Evolutionary conservation across 1,140 invertebrate species (phyloP).

Genomic region (Drosophila obscura): DNA sequence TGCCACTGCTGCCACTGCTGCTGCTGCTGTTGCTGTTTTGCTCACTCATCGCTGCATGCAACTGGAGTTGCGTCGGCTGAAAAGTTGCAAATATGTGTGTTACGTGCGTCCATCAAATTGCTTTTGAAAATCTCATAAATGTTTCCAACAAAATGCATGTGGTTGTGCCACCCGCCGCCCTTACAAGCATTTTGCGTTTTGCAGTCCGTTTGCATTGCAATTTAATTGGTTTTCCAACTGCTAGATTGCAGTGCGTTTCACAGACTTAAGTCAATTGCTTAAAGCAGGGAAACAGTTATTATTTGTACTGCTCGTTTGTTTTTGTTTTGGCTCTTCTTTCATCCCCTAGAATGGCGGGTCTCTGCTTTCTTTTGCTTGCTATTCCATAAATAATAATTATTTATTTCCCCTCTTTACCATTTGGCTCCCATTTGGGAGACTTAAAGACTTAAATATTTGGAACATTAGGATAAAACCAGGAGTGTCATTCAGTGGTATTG

Average conservation of each 20-base stretch:
- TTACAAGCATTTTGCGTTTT: conserved; percentile 57
- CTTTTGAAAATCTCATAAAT: conserved; percentile 46
- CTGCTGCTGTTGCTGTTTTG: conserved; percentile 35
- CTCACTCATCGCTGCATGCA: conserved; percentile 49
- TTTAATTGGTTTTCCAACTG: conserved; percentile 71
- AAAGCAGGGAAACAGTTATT: too few species aligned
- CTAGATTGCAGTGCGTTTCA: conserved; percentile 4
- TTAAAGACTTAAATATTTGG: too few species aligned
- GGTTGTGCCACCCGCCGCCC: conserved; percentile 15
- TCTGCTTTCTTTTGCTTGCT: too few species aligned
- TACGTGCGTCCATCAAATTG: conserved; percentile 50
- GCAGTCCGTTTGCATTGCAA: conserved; percentile 61
- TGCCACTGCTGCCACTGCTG: conserved; percentile 9
- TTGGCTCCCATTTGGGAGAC: too few species aligned
- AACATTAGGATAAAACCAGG: too few species aligned
- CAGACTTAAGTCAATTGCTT: background rate
- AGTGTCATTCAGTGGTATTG: too few species aligned
- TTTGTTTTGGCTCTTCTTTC: too few species aligned
- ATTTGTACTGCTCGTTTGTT: too few species aligned
- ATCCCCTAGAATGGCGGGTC: too few species aligned
- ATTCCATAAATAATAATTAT: too few species aligned
- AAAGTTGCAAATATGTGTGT: conserved; percentile 38
- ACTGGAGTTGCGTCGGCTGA: conserved; percentile 39
- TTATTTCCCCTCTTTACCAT: too few species aligned
- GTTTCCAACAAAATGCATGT: conserved; percentile 2